A percentile compares a stretch with the other conserved stretches of the same genome.
Conservation (phyloP, 2,888 invertebrate genomes). For the Thymelicus sylvestris region DNA sequence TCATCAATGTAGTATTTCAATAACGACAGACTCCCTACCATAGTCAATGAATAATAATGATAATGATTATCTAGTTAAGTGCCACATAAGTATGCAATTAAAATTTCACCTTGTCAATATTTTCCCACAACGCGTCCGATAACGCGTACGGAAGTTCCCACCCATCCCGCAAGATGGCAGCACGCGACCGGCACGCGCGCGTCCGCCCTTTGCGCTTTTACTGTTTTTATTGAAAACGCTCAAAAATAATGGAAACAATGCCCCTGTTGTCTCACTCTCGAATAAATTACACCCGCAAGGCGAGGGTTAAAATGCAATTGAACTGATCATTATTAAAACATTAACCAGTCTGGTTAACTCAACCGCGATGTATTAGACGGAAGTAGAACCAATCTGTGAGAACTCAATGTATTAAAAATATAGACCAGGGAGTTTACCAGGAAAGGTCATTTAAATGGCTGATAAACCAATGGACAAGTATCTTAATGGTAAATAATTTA, state of each 20-base stretch:
- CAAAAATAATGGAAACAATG: slow-evolving; percentile 76
- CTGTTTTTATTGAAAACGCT: slow-evolving; percentile 80
- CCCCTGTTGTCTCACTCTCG: slow-evolving; percentile 69
- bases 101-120: slow-evolving; percentile 55
- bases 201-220: slow-evolving; percentile 63
- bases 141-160: slow-evolving; percentile 78
- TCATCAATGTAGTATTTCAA: no score
- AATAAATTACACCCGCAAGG: slow-evolving; percentile 74
- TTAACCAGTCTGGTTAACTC: slow-evolving; percentile 19
- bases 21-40: no score
- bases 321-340: slow-evolving; percentile 68
- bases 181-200: slow-evolving; percentile 62
- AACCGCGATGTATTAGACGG: neutral
- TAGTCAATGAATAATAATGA: no score
- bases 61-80: neutral
- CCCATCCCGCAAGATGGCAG: slow-evolving; percentile 74
- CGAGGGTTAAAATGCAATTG: slow-evolving; percentile 80
- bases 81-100: slow-evolving; percentile 17
- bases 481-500: no score
- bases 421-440: no score
- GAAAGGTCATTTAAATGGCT: no score
- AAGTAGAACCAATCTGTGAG: no score
- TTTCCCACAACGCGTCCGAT: slow-evolving; percentile 69
- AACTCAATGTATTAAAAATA: neutral
- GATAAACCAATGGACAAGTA: no score